A percentile compares a stretch with the other conserved stretches of the same genome.
Evolutionary conservation across 2,113 vertebrate genomes (phyloP).

Genomic region (Muntiacus muntjak): DNA sequence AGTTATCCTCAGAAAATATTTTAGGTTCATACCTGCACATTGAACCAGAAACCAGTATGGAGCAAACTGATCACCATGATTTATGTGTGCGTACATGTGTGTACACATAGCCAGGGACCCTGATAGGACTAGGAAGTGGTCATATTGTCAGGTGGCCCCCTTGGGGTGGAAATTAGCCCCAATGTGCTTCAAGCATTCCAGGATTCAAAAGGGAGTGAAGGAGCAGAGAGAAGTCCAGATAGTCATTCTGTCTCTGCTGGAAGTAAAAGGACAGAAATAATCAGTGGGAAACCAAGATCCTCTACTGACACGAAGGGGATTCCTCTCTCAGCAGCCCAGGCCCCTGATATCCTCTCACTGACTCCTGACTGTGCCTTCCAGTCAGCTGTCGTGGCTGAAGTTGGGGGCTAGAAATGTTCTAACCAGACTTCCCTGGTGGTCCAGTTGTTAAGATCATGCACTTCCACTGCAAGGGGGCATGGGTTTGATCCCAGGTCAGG

Average conservation of each 20-base stretch:
- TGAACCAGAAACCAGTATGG: neutral
- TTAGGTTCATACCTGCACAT: fast-evolving
- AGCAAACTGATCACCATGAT: neutral
- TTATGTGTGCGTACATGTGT: fast-evolving
- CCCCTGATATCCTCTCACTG: neutral
- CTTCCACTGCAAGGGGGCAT: neutral
- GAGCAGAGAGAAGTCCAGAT: neutral
- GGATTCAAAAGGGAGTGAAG: neutral
- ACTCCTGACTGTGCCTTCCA: neutral
- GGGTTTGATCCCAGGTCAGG: neutral
- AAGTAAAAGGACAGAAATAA: neutral
- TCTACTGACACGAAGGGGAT: neutral
- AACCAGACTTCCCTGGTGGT: neutral
- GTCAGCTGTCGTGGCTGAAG: neutral
- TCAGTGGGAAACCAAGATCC: neutral
- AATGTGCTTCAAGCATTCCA: neutral
- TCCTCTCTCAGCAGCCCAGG: neutral
- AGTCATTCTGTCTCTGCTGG: neutral
- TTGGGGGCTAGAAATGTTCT: neutral
- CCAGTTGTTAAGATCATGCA: neutral
- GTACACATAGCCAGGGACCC: neutral
- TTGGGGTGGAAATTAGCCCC: neutral
- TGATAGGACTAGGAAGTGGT: neutral
- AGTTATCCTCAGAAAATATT: neutral
- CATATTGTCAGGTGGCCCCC: neutral